A percentile compares a stretch with the other conserved stretches of the same genome.
Conservation (phyloP, 2,888 invertebrate species). For the Metalampra italica region DNA sequence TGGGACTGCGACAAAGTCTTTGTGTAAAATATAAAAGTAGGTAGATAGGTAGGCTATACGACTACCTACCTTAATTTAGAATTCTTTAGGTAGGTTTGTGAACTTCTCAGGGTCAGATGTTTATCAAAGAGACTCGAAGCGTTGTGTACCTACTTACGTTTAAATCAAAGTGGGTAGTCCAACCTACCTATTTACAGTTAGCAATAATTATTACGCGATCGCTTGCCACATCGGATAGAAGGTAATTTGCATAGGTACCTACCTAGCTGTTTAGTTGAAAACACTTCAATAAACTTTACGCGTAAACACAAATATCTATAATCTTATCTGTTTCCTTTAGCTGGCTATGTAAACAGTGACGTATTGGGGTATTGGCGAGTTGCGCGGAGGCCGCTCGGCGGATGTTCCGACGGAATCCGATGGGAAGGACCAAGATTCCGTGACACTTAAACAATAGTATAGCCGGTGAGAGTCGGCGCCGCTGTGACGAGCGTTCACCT, state of each 20-base stretch:
- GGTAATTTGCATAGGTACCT: constrained; percentile 30
- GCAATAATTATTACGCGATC: constrained; percentile 40
- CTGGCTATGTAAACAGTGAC: constrained; percentile 51
- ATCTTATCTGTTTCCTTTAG: constrained; percentile 60
- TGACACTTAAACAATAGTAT: constrained; percentile 74
- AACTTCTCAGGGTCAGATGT: too few relatives aligned
- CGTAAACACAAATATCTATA: constrained; percentile 33
- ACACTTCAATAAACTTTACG: constrained; percentile 21
- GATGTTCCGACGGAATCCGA: constrained; percentile 71
- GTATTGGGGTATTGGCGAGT: constrained; percentile 44
- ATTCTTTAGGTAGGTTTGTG: too few relatives aligned
- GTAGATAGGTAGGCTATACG: too few relatives aligned
- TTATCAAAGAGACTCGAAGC: too few relatives aligned
- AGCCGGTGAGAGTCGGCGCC: constrained; percentile 75
- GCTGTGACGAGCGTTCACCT: constrained; percentile 76
- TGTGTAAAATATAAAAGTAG: too few relatives aligned
- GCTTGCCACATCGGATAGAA: constrained; percentile 27
- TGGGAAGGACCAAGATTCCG: constrained; percentile 77
- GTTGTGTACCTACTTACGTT: background rate
- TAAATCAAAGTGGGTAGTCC: constrained; percentile 11
- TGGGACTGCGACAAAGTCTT: too few relatives aligned
- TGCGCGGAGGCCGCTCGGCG: constrained; percentile 65
- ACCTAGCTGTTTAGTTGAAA: constrained; percentile 25
- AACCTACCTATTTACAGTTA: constrained; percentile 50
- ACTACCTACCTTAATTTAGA: too few relatives aligned